A percentile compares a stretch with the other conserved stretches of the same genome.
These are phyloP conservation scores for Leptodactylus fallax DNA, from an alignment of 2,797 vertebrate species.

Conservation along the genomic window DNA sequence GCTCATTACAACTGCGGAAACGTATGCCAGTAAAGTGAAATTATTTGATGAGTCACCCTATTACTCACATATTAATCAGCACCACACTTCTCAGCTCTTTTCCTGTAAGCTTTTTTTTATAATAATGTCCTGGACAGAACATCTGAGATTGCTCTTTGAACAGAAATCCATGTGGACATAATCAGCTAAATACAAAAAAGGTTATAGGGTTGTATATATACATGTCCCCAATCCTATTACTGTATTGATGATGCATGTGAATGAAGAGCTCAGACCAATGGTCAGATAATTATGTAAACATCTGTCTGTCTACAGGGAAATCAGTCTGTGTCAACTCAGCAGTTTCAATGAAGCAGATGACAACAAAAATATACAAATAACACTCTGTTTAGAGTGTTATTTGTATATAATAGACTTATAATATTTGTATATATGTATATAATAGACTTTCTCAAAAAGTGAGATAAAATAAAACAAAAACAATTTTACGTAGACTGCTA, in stretches of 20 bases:
- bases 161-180: neutral
- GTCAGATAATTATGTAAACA: neutral
- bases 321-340: neutral
- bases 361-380: neutral
- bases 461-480: no score
- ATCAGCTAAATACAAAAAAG: neutral
- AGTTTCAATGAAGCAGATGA: neutral
- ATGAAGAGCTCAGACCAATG: neutral
- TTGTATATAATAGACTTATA: no score
- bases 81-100: neutral
- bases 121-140: neutral
- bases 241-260: neutral
- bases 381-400: no score
- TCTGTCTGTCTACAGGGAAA: neutral
- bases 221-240: neutral
- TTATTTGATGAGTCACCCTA: neutral
- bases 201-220: neutral
- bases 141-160: neutral
- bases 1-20: neutral
- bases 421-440: no score
- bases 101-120: neutral
- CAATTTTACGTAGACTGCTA: neutral
- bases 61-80: conserved; percentile 16
- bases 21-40: neutral
- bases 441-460: no score